Evolutionary conservation across 2,113 vertebrate species (phyloP).

Genomic region (Nannobrachium achirus): DNA sequence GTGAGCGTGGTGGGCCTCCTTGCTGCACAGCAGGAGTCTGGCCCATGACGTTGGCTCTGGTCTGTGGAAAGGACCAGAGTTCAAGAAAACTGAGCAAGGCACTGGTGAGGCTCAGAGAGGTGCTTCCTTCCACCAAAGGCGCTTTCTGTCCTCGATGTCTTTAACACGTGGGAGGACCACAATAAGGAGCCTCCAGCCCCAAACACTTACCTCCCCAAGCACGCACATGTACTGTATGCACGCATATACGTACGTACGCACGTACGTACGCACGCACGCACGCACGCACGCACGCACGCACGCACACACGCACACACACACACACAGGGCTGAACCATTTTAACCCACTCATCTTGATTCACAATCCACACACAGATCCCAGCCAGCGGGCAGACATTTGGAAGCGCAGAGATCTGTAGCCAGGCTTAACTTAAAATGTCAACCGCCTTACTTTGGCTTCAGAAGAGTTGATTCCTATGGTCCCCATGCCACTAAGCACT

Average conservation of each 20-base stretch:
- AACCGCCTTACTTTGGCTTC: slow-evolving; percentile 69
- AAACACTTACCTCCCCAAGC: background rate
- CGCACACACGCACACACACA: background rate
- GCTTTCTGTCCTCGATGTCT: slow-evolving; percentile 28
- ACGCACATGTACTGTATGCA: background rate
- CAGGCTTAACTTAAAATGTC: slow-evolving; percentile 70
- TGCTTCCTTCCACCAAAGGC: slow-evolving; percentile 16
- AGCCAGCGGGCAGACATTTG: slow-evolving; percentile 67
- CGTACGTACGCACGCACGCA: background rate
- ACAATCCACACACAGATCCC: slow-evolving; percentile 64
- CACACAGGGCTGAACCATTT: slow-evolving; percentile 53
- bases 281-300: slow-evolving; percentile 1
- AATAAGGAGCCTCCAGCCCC: background rate
- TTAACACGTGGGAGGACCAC: slow-evolving; percentile 31
- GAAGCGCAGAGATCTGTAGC: slow-evolving; percentile 66
- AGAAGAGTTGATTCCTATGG: slow-evolving; percentile 64
- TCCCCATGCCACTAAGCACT: slow-evolving; percentile 56
- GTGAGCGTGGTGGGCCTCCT: background rate
- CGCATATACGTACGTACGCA: background rate
- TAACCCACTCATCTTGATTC: slow-evolving; percentile 63
- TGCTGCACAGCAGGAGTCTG: slow-evolving; percentile 32
- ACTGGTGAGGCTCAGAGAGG: slow-evolving; percentile 20
- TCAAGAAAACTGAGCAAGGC: slow-evolving; percentile 19
- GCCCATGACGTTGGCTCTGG: slow-evolving; percentile 7
- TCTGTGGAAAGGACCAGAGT: slow-evolving; percentile 14